Base-by-base conservation (phyloP, 2,797 vertebrate species). In the Bradypodion ventrale region DNA sequence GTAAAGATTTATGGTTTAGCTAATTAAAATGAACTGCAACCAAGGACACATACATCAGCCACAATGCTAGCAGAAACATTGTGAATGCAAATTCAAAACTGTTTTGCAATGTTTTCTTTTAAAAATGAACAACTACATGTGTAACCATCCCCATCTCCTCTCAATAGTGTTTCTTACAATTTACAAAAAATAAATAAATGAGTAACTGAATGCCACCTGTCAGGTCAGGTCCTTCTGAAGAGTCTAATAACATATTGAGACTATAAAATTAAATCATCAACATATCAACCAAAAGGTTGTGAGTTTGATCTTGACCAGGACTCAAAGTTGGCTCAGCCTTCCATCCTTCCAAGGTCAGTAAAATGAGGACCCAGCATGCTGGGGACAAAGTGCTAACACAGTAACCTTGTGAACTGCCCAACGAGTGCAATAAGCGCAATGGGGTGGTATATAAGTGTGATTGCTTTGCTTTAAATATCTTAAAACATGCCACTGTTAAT, bases 21-120 rank as follows among this genome's bases (percentile, higher is more conserved):
- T 66, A 79, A 85, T 42, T 80, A 75, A 85, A 80, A 80, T 40
- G 59, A 75, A 68, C 40, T 29, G 5, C 10, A 56, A 9, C 62
- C 40, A 21, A 80, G 32, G 46, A 68, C 29, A 23, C 52, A 66
- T 75, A 19, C 27, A 75, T 6, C 29, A 80, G 29, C 35, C 19
- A 9, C 70, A 59, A 56, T 16, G 29, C 56, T 44, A 74, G 69
- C 60, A 84, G 25, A 60, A 63, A 78, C 52, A 25, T 74, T 25
- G 19, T 27, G 35, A 74, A 13, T 10, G 3, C 19, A 37, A 70
- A 65, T 25, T 80, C 21, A 66, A 46, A 74, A 37, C n/a, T 52
- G 7, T 65, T 40, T 44, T 60, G 3, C 13, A 73, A 15, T 27
- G 21, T 42, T n/a, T n/a, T 23, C 79, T 5, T 5, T 13, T 56